Evolutionary conservation across 2,888 invertebrate species (phyloP).

Genomic region (Eilema sororculum): DNA sequence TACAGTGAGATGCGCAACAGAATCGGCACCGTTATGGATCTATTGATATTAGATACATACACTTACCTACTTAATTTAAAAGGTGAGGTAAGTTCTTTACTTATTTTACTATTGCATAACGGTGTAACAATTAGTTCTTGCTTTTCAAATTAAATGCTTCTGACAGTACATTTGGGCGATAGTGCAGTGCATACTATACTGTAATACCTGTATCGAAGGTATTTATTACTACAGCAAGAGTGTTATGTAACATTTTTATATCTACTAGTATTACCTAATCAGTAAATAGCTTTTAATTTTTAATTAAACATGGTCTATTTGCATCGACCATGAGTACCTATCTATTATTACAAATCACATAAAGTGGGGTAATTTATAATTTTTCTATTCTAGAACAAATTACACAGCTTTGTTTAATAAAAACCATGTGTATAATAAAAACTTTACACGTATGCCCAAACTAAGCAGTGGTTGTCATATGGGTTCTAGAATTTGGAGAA

Average conservation of each 20-base stretch:
- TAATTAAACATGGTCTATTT: too few species aligned
- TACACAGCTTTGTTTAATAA: not conserved
- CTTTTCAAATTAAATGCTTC: not conserved
- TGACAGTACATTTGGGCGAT: not conserved
- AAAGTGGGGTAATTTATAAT: not conserved
- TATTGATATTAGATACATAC: not conserved
- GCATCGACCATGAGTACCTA: not conserved
- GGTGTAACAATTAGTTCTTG: not conserved
- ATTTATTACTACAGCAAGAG: not conserved
- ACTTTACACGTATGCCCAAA: too few species aligned
- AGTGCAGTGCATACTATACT: not conserved
- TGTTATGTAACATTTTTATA: not conserved
- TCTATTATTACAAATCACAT: not conserved
- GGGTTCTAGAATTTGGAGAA: too few species aligned
- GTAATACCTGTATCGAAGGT: not conserved
- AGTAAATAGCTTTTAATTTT: not conserved
- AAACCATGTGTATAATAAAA: too few species aligned
- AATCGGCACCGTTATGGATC: not conserved
- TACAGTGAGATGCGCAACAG: not conserved
- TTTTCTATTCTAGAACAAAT: not conserved
- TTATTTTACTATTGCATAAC: not conserved
- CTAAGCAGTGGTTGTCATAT: too few species aligned
- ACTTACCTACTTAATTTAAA: not conserved
- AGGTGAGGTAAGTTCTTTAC: slow-evolving; percentile 18
- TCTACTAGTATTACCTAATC: not conserved